Base-by-base conservation (phyloP, 2,113 vertebrate genomes). In the Elgaria multicarinata region DNA sequence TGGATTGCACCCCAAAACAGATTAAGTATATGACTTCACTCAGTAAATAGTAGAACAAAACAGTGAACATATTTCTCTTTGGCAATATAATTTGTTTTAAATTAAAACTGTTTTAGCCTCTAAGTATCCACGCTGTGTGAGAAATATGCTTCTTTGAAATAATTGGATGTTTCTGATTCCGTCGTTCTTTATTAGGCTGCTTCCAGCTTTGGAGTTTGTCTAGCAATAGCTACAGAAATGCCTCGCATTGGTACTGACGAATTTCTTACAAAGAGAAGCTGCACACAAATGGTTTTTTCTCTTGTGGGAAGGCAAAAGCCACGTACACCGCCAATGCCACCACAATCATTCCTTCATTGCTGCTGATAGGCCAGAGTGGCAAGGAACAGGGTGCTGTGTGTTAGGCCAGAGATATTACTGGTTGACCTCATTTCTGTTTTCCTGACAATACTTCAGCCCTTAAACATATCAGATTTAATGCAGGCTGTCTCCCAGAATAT, bases 301-400 rank as follows among this genome's bases (percentile, higher is more conserved):
- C 58, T 76, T 90, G 91, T 91, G 94, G 90, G 92, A 92, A 95
- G 78, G 74, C 55, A 0, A 88, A 96, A 94, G 90, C 89, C 91
- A 84, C 33, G 0, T 36, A 33, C 12, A 4, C 87, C 74, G 79
- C 82, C 46, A 31, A 67, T 86, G 75, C 87, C 85, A 88, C 85
- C 81, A 80, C 85, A 86, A 24, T 67, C 87, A 53, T 83, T 86
- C 46, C 92, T 89, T 46, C 77, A 36, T 55, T 87, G 50, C 82
- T 78, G 79, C 39, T 0, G 75, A 86, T 79, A 81, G 90, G 28
- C 72, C 80, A 33, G 28, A 39, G 9, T 86, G 87, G 77, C 92
- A 90, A 92, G 64, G n/a, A 88, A 69, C 24, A 82, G 78, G 74
- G 85, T 55, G 26, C 71, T 80, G 50, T 88, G 66, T 86, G 72